Conservation (phyloP, 1,140 invertebrate genomes). For the Palaemon carinicauda region DNA sequence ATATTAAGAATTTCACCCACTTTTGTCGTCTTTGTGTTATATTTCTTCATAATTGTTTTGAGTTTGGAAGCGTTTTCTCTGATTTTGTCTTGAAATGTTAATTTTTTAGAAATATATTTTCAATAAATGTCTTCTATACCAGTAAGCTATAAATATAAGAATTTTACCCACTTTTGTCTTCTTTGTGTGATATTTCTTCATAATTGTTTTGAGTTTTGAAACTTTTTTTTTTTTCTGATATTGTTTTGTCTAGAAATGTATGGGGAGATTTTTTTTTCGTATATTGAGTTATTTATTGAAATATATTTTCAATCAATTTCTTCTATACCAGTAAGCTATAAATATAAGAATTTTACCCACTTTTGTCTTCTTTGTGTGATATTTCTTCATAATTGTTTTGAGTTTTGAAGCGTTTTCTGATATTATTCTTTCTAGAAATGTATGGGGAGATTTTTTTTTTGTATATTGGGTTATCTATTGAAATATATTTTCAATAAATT, state of each 20-base stretch:
- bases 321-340: too few species aligned
- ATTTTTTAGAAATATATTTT: not conserved
- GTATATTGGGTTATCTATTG: too few species aligned
- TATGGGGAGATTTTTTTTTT: too few species aligned
- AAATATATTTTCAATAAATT: not conserved
- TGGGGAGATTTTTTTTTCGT: too few species aligned
- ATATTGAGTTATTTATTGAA: too few species aligned
- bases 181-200: not conserved
- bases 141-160: too few species aligned
- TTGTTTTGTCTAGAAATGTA: not conserved
- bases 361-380: not conserved
- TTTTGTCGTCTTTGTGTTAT: too few species aligned
- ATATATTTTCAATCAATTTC: not conserved
- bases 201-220: not conserved
- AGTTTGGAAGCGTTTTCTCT: not conserved
- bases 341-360: too few species aligned
- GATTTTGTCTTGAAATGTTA: not conserved
- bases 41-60: not conserved
- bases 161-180: not conserved
- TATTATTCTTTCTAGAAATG: not conserved
- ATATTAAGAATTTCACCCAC: not conserved
- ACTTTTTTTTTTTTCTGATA: not conserved
- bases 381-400: not conserved
- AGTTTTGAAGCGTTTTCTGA: not conserved
- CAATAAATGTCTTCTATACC: not conserved